Percentiles rank a stretch among this genome's conserved stretches.
Conservation (phyloP, 2,797 vertebrate genomes). For the Catamblyrhynchus diadema region DNA sequence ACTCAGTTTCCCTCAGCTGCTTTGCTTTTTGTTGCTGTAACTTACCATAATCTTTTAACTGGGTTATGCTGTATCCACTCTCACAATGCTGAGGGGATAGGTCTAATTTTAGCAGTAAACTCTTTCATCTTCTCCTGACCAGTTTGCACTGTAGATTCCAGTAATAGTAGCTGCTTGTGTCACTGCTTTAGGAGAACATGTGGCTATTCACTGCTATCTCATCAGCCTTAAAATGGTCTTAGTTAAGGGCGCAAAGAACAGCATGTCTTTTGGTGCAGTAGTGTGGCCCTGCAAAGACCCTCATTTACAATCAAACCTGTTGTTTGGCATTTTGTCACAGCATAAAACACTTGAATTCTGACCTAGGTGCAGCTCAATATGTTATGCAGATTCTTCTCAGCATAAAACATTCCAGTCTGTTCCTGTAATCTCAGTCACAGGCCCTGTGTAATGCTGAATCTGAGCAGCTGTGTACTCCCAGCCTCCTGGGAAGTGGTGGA, state of each 20-base stretch:
- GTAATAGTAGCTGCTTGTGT: background rate
- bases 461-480: background rate
- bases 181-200: background rate
- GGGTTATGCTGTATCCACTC: background rate
- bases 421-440: background rate
- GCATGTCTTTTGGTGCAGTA: background rate
- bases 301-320: background rate
- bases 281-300: background rate
- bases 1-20: background rate
- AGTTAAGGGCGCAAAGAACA: background rate
- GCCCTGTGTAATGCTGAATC: background rate
- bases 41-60: background rate
- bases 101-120: background rate
- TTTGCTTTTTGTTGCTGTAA: background rate
- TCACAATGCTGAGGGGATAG: background rate
- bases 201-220: background rate
- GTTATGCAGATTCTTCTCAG: background rate
- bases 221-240: background rate
- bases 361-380: background rate
- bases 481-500: background rate
- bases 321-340: background rate
- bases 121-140: background rate
- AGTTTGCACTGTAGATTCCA: background rate
- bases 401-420: background rate
- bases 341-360: background rate